Percentiles rank a stretch among this genome's conserved stretches.
Conservation (phyloP, 2,113 vertebrate genomes). For the Notothenia rossii region DNA sequence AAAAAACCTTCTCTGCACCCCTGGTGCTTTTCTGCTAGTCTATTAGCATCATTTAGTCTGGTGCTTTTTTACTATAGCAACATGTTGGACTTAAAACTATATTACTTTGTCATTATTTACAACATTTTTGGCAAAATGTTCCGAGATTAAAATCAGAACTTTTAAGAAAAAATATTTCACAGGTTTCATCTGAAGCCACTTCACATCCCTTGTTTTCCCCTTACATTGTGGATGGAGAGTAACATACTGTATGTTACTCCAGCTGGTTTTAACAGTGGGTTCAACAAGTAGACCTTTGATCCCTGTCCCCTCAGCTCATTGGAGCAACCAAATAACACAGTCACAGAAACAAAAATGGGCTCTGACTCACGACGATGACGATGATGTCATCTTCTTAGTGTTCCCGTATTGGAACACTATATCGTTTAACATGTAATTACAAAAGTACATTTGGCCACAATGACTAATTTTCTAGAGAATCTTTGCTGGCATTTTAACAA, state of each 20-base stretch:
- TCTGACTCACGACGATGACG: constrained; percentile 63
- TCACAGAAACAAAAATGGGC: constrained; percentile 50
- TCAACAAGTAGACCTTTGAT: constrained; percentile 41
- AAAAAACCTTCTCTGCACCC: neutral
- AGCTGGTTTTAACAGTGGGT: neutral
- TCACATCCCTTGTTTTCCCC: neutral
- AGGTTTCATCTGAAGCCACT: neutral
- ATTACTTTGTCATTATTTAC: neutral
- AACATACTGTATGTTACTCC: neutral
- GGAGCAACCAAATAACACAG: constrained; percentile 21
- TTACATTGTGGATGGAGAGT: neutral
- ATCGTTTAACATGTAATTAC: neutral
- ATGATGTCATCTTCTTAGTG: constrained; percentile 29
- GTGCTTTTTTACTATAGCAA: too few species aligned
- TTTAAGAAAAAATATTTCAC: neutral
- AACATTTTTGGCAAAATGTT: neutral
- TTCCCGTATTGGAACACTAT: constrained; percentile 2
- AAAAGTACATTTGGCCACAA: neutral
- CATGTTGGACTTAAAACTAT: neutral
- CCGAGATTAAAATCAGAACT: neutral
- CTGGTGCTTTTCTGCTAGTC: neutral
- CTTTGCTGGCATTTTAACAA: neutral
- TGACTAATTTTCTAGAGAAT: neutral
- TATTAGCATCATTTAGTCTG: too few species aligned
- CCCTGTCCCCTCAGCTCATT: neutral